Evolutionary conservation across 53 echinoderm and acorn worm genomes (phyloP).

Genomic region (Arbacia lixula): DNA sequence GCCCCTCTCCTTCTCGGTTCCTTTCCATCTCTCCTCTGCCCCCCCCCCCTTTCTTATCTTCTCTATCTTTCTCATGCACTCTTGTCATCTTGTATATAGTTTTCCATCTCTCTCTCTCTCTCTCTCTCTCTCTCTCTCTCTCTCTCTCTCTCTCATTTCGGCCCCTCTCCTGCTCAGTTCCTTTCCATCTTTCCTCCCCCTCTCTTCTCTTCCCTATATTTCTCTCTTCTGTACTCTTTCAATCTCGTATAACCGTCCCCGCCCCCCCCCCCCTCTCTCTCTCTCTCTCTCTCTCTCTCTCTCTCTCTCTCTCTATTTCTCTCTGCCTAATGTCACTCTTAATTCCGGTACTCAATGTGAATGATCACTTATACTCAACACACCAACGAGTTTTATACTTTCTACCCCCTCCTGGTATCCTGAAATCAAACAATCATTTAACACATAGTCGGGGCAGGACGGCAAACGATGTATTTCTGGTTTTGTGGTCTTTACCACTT

Average conservation of each 20-base stretch:
- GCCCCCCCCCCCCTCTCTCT: neutral
- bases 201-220: neutral
- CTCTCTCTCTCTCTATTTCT: neutral
- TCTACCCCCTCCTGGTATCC: too few relatives aligned
- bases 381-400: too few relatives aligned
- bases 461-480: too few relatives aligned
- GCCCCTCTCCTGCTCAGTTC: neutral
- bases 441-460: too few relatives aligned
- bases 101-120: neutral
- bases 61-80: neutral
- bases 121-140: neutral
- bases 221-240: neutral
- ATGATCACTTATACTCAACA: too few relatives aligned
- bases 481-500: too few relatives aligned
- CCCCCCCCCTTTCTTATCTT: too few relatives aligned
- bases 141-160: neutral
- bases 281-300: neutral
- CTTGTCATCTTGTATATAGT: neutral
- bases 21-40: too few relatives aligned
- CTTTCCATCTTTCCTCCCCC: neutral
- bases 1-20: too few relatives aligned
- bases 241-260: neutral
- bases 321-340: too few relatives aligned
- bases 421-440: too few relatives aligned
- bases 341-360: too few relatives aligned